phyloP scores from a whole-genome alignment of 2,113 vertebrate species.

The Nannospalax galili region DNA sequence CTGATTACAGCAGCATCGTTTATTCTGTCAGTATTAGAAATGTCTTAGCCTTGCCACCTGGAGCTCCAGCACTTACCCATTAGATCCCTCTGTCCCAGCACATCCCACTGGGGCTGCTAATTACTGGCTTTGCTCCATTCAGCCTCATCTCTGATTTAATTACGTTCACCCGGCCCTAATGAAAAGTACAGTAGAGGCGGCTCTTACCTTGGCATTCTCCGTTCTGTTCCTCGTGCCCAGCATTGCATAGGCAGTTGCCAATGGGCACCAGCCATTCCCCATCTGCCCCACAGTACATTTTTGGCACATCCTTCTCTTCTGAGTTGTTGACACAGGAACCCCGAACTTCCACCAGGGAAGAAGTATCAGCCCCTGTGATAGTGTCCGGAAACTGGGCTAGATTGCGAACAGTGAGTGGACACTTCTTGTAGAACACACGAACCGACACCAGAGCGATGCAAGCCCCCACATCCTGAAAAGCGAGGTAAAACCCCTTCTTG shows the following conservation, averaged over 20 bases:
- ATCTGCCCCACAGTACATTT: slow-evolving; percentile 99
- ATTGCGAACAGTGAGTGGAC: slow-evolving; percentile 94
- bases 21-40: slow-evolving; percentile 81
- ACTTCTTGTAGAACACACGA: slow-evolving; percentile 98
- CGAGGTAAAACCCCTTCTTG: slow-evolving; percentile 97
- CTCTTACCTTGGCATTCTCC: slow-evolving; percentile 97
- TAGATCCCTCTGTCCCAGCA: slow-evolving; percentile 85
- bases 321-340: slow-evolving; percentile 99
- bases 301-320: slow-evolving; percentile 97
- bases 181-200: slow-evolving; percentile 82
- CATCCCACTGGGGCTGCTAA: slow-evolving; percentile 90
- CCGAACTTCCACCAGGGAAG: slow-evolving; percentile 97
- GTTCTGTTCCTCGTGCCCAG: slow-evolving; percentile 95
- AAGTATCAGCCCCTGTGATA: slow-evolving; percentile 96
- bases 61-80: slow-evolving; percentile 86
- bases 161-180: slow-evolving; percentile 81
- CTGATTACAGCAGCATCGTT: slow-evolving; percentile 73
- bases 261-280: slow-evolving; percentile 99
- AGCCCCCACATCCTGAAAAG: slow-evolving; percentile 98
- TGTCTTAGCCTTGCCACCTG: slow-evolving; percentile 86
- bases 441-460: slow-evolving; percentile 98
- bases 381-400: slow-evolving; percentile 98
- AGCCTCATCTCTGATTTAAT: slow-evolving; percentile 89
- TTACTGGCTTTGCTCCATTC: slow-evolving; percentile 89
- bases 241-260: slow-evolving; percentile 97